phyloP scores from a whole-genome alignment of 1,140 invertebrate genomes.

The Heterodera schachtii region DNA sequence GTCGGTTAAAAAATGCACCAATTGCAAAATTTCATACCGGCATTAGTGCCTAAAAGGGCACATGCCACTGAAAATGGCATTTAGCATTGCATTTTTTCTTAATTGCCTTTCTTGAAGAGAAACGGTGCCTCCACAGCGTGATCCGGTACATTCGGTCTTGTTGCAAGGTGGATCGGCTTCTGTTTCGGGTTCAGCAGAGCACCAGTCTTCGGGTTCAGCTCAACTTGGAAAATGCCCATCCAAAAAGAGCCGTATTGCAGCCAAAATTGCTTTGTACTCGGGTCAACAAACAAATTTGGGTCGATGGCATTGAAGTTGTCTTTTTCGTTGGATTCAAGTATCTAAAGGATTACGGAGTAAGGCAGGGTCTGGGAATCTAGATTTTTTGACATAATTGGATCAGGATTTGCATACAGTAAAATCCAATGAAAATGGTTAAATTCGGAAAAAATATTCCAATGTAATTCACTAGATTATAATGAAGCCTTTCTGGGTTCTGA shows the following conservation, averaged over 20 bases:
- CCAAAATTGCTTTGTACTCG: conserved; percentile 13
- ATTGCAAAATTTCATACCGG: neutral
- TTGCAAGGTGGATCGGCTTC: neutral
- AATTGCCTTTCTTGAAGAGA: conserved; percentile 20
- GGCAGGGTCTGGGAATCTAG: too few relatives aligned
- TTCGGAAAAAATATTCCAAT: too few relatives aligned
- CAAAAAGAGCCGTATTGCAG: conserved; percentile 20
- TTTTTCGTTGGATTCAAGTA: neutral
- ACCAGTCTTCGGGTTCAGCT: conserved; percentile 19
- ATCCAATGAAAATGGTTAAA: too few relatives aligned
- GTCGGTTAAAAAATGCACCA: too few relatives aligned
- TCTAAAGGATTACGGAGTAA: neutral
- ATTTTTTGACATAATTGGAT: neutral
- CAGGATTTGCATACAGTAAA: too few relatives aligned
- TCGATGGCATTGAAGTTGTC: conserved; percentile 25
- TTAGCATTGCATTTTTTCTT: too few relatives aligned
- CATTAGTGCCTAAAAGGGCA: too few relatives aligned
- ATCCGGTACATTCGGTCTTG: neutral
- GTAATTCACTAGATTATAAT: too few relatives aligned
- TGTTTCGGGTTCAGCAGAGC: neutral
- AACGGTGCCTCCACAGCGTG: conserved; percentile 19
- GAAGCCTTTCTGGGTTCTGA: too few relatives aligned
- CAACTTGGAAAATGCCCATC: conserved; percentile 17
- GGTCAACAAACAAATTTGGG: conserved; percentile 28
- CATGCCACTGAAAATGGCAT: too few relatives aligned